Percentiles rank a stretch among this genome's conserved stretches.
Evolutionary conservation across 2,113 vertebrate genomes (phyloP).

Genomic region (Isurus oxyrinchus): DNA sequence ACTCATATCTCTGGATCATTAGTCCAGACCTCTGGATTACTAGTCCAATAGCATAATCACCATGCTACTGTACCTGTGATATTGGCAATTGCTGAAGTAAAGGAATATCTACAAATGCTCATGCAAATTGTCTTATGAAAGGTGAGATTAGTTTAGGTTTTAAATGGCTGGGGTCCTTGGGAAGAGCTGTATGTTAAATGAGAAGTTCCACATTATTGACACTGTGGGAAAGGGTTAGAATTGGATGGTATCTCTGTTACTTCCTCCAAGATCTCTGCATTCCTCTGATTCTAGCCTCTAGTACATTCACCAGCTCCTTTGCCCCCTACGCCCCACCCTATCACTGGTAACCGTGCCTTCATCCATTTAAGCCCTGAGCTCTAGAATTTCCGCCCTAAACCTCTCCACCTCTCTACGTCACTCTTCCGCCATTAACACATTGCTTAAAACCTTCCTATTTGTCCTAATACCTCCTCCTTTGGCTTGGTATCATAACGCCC

Average conservation of each 20-base stretch:
- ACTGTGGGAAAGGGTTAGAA: background rate
- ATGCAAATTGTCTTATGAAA: background rate
- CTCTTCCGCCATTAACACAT: background rate
- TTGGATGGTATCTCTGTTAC: background rate
- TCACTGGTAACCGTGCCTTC: background rate
- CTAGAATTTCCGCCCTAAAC: background rate
- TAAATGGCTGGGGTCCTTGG: background rate
- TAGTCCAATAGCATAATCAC: background rate
- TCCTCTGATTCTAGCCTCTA: background rate
- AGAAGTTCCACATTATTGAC: background rate
- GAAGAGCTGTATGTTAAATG: background rate
- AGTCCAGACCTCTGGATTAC: background rate
- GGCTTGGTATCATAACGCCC: background rate
- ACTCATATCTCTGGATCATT: background rate
- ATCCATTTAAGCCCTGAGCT: background rate
- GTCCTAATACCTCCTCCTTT: background rate
- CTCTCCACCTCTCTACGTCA: background rate
- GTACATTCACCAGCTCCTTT: background rate
- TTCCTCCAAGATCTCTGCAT: background rate
- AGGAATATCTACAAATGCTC: background rate
- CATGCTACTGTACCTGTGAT: background rate
- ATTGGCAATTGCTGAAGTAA: background rate
- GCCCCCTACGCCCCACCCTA: background rate
- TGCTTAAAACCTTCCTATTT: background rate
- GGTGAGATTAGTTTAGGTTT: background rate